Conservation (phyloP, 2,797 vertebrate species). For the Diplodus puntazzo region DNA sequence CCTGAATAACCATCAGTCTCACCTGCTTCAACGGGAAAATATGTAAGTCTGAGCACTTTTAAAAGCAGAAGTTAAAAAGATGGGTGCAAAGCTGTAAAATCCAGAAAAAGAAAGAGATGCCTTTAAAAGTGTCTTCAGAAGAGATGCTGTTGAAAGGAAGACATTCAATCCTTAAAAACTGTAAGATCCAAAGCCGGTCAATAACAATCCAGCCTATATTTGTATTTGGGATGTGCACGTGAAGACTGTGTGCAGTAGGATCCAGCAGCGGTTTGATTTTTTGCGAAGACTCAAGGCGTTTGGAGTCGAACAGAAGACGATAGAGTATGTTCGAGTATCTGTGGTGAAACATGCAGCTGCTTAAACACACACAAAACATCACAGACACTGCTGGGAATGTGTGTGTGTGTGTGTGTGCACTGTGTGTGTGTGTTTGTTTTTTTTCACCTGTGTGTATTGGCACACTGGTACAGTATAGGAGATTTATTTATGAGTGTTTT, state of each 20-base stretch:
- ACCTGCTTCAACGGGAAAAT: neutral
- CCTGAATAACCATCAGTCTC: neutral
- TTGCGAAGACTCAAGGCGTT: too few relatives aligned
- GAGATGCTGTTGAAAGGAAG: too few relatives aligned
- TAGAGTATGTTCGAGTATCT: too few relatives aligned
- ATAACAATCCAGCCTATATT: too few relatives aligned
- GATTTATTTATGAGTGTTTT: constrained; percentile 34
- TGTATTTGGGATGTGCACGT: too few relatives aligned
- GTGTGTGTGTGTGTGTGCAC: neutral
- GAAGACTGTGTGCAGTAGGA: too few relatives aligned
- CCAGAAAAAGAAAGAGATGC: neutral
- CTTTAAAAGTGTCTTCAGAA: neutral
- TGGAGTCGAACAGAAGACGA: too few relatives aligned
- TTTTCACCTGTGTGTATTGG: neutral
- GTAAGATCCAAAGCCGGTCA: too few relatives aligned
- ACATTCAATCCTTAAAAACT: too few relatives aligned
- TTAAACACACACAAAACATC: constrained; percentile 19
- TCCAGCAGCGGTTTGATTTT: too few relatives aligned
- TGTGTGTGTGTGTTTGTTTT: neutral
- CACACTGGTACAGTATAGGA: neutral
- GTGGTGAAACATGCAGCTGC: neutral
- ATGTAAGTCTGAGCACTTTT: neutral
- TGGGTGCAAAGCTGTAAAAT: neutral
- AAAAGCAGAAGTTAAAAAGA: neutral
- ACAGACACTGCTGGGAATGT: neutral